Base-by-base conservation (phyloP, 2,113 vertebrate genomes). In the Halcyon senegalensis region DNA sequence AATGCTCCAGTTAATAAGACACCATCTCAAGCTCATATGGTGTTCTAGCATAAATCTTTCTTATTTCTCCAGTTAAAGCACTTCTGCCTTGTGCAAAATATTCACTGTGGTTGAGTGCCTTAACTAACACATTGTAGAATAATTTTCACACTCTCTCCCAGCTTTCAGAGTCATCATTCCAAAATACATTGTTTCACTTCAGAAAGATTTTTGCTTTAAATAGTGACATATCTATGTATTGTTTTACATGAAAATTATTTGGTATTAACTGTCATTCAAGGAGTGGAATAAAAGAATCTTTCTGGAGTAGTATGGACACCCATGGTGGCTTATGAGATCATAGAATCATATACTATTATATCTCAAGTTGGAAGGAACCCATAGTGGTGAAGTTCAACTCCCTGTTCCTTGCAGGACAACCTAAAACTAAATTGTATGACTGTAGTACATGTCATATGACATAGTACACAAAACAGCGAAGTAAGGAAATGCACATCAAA, bases 41-140 rank as follows among this genome's bases (percentile, higher is more conserved):
- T 93, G 58, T 88, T 93, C n/a, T 46, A 83, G 37, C 53, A 92
- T 92, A 90, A 96, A 96, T 94, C 93, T 92, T 90, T 64, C 88
- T 75, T 70, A 93, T 85, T 94, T 87, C 28, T 89, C 39, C 5
- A 13, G 70, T 78, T 82, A 78, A 87, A 93, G 75, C 82, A 41
- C 66, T 90, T 87, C 78, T 94, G 82, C 64, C 78, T 82, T 79
- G 62, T 75, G 87, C 90, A 88, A 96, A 94, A 92, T 90, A 93
- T 84, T 91, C 74, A 82, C 85, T 91, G 88, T 46, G 41, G 24
- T 63, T 93, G 90, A 93, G 27, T 84, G 60, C 69, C 69, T 92
- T 82, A 43, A 84, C 84, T 91, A 95, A 94, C 77, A 89, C 35
- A 93, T 78, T 77, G 41, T 67, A 66, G 85, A 87, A 67, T 70